A percentile compares a stretch with the other conserved stretches of the same genome.
phyloP scores from a whole-genome alignment of 2,888 invertebrate species.

The Actias luna region DNA sequence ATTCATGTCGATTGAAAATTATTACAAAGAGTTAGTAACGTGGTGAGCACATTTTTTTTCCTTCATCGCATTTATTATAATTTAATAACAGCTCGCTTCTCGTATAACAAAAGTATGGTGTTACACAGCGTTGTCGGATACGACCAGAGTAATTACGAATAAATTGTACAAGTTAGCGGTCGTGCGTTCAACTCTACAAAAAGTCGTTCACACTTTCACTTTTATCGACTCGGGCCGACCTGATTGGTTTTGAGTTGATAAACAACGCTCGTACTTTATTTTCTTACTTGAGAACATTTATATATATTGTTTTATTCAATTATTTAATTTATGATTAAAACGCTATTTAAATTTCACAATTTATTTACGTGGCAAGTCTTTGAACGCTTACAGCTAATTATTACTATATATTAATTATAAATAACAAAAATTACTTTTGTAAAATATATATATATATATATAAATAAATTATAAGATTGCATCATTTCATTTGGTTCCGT shows the following conservation, averaged over 20 bases:
- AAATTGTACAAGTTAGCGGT: slow-evolving; percentile 21
- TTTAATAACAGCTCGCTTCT: slow-evolving; percentile 35
- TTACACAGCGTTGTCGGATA: slow-evolving; percentile 33
- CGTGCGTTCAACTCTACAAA: slow-evolving; percentile 51
- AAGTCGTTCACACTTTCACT: slow-evolving; percentile 58
- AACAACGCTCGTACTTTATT: not conserved
- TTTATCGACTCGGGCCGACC: slow-evolving; percentile 44
- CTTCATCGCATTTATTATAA: slow-evolving; percentile 40
- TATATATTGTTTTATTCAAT: too few relatives aligned
- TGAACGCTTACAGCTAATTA: slow-evolving; percentile 33
- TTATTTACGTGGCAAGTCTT: slow-evolving; percentile 54
- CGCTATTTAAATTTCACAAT: slow-evolving; percentile 18
- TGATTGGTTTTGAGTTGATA: slow-evolving; percentile 22
- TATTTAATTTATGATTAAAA: not conserved
- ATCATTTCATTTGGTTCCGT: slow-evolving; percentile 64
- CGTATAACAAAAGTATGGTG: slow-evolving; percentile 29
- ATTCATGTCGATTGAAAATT: not conserved
- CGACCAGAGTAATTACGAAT: slow-evolving; percentile 19
- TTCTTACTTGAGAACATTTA: too few relatives aligned
- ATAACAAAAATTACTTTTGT: slow-evolving; percentile 21
- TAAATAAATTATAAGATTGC: slow-evolving; percentile 48
- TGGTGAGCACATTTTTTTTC: slow-evolving; percentile 45
- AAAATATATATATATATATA: too few relatives aligned
- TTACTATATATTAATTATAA: slow-evolving; percentile 28
- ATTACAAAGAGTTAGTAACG: slow-evolving; percentile 25